A percentile compares a stretch with the other conserved stretches of the same genome.
Evolutionary conservation across 2,113 vertebrate species (phyloP).

Genomic region (Clarias macrocephalus): DNA sequence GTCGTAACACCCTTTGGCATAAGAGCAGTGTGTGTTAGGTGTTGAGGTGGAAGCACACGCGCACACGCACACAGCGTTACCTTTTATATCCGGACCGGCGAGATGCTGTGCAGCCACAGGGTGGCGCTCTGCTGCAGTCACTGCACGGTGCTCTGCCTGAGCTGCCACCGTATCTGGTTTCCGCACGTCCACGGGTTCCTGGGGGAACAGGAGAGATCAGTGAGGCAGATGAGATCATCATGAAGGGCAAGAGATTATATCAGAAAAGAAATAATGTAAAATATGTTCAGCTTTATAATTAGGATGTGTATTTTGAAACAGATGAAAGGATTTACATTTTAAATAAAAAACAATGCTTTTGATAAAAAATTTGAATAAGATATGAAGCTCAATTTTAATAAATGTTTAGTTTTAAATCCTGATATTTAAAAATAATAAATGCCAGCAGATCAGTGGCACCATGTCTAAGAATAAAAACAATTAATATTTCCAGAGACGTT

Average conservation of each 20-base stretch:
- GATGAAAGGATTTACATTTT: no score
- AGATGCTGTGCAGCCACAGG: slow-evolving; percentile 63
- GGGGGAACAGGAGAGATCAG: slow-evolving; percentile 1
- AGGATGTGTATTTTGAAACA: no score
- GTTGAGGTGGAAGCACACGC: no score
- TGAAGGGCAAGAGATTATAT: neutral
- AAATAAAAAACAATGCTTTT: neutral
- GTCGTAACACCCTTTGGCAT: no score
- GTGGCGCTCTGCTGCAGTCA: slow-evolving; percentile 62
- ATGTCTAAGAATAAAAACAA: neutral
- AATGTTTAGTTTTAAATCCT: no score
- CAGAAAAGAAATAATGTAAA: neutral
- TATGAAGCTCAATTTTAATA: no score
- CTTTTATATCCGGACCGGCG: slow-evolving; percentile 68
- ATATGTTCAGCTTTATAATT: no score
- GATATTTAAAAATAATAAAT: neutral
- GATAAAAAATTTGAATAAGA: neutral
- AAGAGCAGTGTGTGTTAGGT: no score
- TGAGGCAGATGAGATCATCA: neutral
- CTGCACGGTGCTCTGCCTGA: slow-evolving; percentile 48
- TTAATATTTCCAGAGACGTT: neutral
- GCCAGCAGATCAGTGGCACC: neutral
- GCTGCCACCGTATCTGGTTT: slow-evolving; percentile 46
- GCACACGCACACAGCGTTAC: slow-evolving; percentile 48
- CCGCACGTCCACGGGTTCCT: slow-evolving; percentile 59